Evolutionary conservation across 2,113 vertebrate species (phyloP).

Genomic region (Alectura lathami): DNA sequence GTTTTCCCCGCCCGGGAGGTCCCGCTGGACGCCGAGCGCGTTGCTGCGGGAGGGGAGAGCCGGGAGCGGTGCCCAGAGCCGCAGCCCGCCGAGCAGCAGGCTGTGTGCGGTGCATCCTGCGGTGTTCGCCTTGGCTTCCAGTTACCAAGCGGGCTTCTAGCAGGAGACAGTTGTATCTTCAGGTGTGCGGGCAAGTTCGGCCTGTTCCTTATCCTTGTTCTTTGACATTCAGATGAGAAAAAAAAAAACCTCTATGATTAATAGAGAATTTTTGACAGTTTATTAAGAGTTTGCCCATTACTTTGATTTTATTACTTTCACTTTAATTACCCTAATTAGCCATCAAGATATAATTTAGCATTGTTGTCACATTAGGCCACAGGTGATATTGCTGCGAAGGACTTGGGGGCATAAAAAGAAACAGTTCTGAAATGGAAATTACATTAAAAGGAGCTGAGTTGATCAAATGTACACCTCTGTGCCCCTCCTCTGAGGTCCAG

Average conservation of each 20-base stretch:
- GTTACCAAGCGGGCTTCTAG: too few species aligned
- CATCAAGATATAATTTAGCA: slow-evolving; percentile 34
- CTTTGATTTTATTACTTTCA: slow-evolving; percentile 63
- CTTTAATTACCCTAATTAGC: slow-evolving; percentile 73
- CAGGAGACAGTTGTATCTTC: too few species aligned
- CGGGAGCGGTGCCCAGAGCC: too few species aligned
- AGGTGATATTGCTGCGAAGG: slow-evolving; percentile 41
- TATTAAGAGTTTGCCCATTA: slow-evolving; percentile 42
- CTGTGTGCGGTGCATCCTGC: too few species aligned
- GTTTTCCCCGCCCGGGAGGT: too few species aligned
- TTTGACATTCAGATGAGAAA: slow-evolving; percentile 13
- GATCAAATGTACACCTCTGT: neutral
- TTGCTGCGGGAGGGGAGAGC: too few species aligned
- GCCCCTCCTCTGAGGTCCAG: neutral
- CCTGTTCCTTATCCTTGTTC: neutral
- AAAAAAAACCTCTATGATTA: neutral
- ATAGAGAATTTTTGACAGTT: neutral
- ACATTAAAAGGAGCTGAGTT: slow-evolving; percentile 7
- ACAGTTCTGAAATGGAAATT: slow-evolving; percentile 42
- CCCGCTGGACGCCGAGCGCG: too few species aligned
- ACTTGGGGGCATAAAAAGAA: slow-evolving; percentile 14
- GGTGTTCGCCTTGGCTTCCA: too few species aligned
- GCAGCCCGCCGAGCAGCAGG: too few species aligned
- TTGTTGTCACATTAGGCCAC: slow-evolving; percentile 17
- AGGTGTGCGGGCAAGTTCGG: neutral